Base-by-base conservation (phyloP, 2,888 invertebrate species). In the Chloroclysta siterata region DNA sequence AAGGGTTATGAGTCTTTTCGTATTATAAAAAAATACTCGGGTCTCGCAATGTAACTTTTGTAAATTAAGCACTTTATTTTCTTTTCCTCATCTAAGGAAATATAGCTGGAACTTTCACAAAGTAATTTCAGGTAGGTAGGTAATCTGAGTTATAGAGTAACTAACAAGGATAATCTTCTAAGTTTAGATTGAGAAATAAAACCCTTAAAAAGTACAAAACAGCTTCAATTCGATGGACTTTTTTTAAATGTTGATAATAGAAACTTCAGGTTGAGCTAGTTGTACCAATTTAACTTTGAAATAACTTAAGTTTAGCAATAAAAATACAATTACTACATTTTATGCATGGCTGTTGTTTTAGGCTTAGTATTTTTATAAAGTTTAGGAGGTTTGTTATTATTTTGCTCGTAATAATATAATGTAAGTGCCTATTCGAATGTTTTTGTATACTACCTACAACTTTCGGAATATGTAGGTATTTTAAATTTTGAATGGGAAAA, bases 241-340 rank as follows among this genome's bases (percentile, higher is more conserved):
- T 46, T 22, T 46, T 46, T 46, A 17, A 81, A 66, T 62, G 54
- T 62, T 63, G 59, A 57, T 61, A 62, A 17, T 46, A 46, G 46
- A 17, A 48, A 60, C 72, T 76, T 76, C 68, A 76, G 28, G 36
- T 44, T 80, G 10, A 81, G 84, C 84, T 84, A 84, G 8, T 75
- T 76, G 71, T 76, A 78, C 77, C 83, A 88, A 89, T 89, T 83
- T 87, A 89, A 88, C 87, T 89, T 88, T 63, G 76, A 72, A 80
- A 84, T 83, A 80, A 81, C 72, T 72, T 72, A 82, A 81, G 76
- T 87, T 87, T 82, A 72, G 57, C 57, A 65, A 51, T 61, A 55
- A 50, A 52, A 48, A 53, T 47, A 47, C 5, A 33, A 47, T 29
- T 47, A 44, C n/a, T 29, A 41, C 42, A 33, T 13, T 50, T 42